Evolutionary conservation across 2,888 invertebrate species (phyloP).

Genomic region (Schizaphis graminum): DNA sequence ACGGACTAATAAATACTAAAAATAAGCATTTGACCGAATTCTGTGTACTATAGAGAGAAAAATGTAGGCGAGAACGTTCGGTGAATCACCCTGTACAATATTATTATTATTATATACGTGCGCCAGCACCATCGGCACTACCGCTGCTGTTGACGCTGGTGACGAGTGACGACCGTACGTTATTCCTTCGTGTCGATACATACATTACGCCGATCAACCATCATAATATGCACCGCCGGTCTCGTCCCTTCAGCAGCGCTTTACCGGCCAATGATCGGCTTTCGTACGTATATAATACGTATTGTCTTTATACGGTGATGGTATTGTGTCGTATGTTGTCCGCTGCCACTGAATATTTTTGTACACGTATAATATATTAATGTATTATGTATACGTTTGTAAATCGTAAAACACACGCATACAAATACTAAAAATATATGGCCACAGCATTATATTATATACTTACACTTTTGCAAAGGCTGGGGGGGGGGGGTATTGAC

Average conservation of each 20-base stretch:
- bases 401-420: not conserved
- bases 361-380: not conserved
- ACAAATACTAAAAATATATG: not conserved
- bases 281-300: not conserved
- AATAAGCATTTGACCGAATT: not conserved
- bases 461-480: not conserved
- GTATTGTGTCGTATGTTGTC: not conserved
- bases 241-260: not conserved
- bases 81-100: not conserved
- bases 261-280: not conserved
- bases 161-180: not conserved
- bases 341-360: not conserved
- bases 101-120: not conserved
- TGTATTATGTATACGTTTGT: not conserved
- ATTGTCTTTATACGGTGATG: not conserved
- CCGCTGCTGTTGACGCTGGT: not conserved
- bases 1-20: not conserved
- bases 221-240: not conserved
- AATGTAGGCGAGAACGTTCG: not conserved
- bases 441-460: not conserved
- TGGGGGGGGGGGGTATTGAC: not conserved
- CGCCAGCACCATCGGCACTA: not conserved
- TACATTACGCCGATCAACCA: constrained; percentile 45
- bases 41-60: not conserved
- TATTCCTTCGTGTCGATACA: constrained; percentile 49